Evolutionary conservation across 1,140 invertebrate species (phyloP).

Genomic region (Dreissena rostriformis): DNA sequence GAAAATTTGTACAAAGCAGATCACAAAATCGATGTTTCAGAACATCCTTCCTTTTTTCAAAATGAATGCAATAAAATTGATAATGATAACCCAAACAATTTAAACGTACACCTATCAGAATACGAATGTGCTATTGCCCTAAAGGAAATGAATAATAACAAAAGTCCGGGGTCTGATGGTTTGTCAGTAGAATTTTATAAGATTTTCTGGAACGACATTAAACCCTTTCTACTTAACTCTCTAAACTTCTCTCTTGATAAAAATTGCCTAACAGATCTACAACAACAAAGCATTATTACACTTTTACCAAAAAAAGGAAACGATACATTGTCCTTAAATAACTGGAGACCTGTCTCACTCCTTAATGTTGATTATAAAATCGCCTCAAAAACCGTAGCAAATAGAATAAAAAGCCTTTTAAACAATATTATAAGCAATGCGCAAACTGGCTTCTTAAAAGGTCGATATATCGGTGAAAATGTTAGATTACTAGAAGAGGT

Average conservation of each 20-base stretch:
- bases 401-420: constrained; percentile 11
- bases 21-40: background rate
- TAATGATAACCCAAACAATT: background rate
- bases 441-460: constrained; percentile 24
- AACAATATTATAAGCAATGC: constrained; percentile 5
- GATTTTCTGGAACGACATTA: constrained; percentile 34
- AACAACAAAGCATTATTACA: constrained; percentile 1
- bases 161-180: constrained; percentile 3
- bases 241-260: constrained; percentile 12
- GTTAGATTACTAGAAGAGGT: background rate
- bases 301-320: constrained; percentile 19
- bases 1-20: constrained; percentile 4
- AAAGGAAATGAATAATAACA: constrained; percentile 34
- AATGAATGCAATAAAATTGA: background rate
- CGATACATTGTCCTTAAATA: background rate
- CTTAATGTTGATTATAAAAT: constrained; percentile 23
- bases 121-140: background rate
- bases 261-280: background rate
- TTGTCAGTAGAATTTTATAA: constrained; percentile 17
- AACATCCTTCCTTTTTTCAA: background rate
- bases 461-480: constrained; percentile 46
- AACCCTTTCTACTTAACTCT: constrained; percentile 18
- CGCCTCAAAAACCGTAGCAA: constrained; percentile 24
- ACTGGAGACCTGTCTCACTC: constrained; percentile 21
- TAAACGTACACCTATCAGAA: constrained; percentile 12